Conservation (phyloP, 2,888 invertebrate genomes). For the Amitus sp. region DNA sequence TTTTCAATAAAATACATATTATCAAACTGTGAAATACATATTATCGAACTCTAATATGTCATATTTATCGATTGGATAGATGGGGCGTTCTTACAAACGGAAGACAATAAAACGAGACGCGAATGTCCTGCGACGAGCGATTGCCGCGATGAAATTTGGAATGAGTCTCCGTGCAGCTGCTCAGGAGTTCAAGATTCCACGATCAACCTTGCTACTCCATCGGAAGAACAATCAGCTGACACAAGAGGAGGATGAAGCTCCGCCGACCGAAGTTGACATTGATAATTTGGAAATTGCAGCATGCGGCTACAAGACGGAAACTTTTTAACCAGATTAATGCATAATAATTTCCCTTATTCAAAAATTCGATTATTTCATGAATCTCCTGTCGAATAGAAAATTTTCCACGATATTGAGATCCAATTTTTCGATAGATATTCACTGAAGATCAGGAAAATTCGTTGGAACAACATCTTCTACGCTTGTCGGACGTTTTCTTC, state of each 20-base stretch:
- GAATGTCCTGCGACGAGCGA: not conserved
- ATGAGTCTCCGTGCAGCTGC: slow-evolving; percentile 21
- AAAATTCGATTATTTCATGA: no score
- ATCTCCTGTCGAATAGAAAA: no score
- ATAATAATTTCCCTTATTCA: no score
- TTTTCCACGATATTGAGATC: no score
- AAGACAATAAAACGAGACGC: not conserved
- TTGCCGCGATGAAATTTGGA: slow-evolving; percentile 16
- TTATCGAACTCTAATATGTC: not conserved
- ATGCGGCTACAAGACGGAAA: no score
- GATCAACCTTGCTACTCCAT: slow-evolving; percentile 22
- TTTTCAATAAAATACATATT: not conserved
- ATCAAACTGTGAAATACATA: slow-evolving; percentile 2
- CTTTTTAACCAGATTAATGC: no score
- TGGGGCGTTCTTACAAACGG: not conserved
- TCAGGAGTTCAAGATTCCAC: slow-evolving; percentile 14
- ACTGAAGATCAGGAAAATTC: no score
- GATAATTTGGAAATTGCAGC: no score
- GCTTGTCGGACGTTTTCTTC: not conserved
- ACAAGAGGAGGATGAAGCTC: no score
- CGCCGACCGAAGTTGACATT: no score
- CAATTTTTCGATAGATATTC: no score
- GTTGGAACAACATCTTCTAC: not conserved
- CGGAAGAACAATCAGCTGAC: slow-evolving; percentile 13
- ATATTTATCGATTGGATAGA: not conserved